Evolutionary conservation across 2,113 vertebrate species (phyloP).

Genomic region (Spea multiplicata): DNA sequence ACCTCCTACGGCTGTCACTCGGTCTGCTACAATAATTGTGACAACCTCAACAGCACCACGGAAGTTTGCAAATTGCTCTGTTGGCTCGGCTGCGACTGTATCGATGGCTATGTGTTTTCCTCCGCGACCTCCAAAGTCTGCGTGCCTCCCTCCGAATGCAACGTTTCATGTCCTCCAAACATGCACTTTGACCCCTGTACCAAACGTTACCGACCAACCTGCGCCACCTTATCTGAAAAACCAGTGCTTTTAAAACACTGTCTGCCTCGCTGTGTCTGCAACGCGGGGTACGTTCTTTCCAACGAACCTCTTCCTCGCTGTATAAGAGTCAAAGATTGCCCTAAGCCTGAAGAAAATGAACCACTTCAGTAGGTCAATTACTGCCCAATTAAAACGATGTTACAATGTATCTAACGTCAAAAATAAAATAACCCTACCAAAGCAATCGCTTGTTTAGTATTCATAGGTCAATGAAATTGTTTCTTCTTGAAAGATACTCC

Average conservation of each 20-base stretch:
- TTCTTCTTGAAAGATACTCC: too few relatives aligned
- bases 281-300: neutral
- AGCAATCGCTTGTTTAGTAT: too few relatives aligned
- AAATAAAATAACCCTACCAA: too few relatives aligned
- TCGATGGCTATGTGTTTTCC: neutral
- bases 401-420: too few relatives aligned
- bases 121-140: neutral
- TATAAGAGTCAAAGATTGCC: neutral
- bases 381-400: too few relatives aligned
- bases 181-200: slow-evolving; percentile 7
- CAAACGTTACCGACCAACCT: neutral
- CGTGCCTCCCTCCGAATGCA: neutral
- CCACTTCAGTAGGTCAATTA: too few relatives aligned
- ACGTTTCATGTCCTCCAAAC: neutral
- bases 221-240: neutral
- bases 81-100: neutral
- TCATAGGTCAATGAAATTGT: too few relatives aligned
- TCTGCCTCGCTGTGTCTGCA: slow-evolving; percentile 6
- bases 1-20: neutral
- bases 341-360: neutral
- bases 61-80: neutral
- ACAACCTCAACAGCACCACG: neutral
- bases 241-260: neutral
- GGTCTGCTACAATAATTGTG: neutral
- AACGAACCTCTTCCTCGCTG: neutral